Evolutionary conservation across 2,113 vertebrate genomes (phyloP), one percentile per base, ranked within the genome.

Genomic region (Anas platyrhynchos): DNA sequence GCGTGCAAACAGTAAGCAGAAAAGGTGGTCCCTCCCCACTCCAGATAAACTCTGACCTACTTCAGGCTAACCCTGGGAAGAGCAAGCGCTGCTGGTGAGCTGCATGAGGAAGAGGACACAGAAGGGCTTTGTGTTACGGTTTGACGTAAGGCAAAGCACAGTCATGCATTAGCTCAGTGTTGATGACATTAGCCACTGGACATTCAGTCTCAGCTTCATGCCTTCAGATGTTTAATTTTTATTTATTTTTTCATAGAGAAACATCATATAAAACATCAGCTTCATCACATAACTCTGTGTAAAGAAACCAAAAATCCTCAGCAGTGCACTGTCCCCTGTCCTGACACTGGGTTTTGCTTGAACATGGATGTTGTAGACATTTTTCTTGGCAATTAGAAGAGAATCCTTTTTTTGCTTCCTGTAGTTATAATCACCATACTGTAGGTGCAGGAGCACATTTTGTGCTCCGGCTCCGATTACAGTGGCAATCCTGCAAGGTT

Each of bases 11-110:
- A 91, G 36, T 92, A 61, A 76, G 59, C 41, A 90, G 76, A 88
- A 80, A 69, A 94, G 9, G 46, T 41, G 55, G 38, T 58, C 65
- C 50, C 17, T 48, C n/a, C 65, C 44, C 13, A 78, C 55, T n/a
- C 88, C 89, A 89, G 77, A 82, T 76, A 81, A 94, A 92, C 66
- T 93, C 44, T 94, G 74, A 89, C 84, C 81, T 52, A 89, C 18
- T 93, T 87, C 3, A 3, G 44, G 23, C 26, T 91, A 58, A 82
- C 84, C 48, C 61, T 21, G 48, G 52, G 56, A 75, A 73, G 44
- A 66, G 66, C 13, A 38, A 83, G 44, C 50, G n/a, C 50, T 89
- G 23, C 38, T 68, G 63, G 67, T 48, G 23, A 93, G 17, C 55
- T 79, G 83, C 2, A 2, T 67, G 76, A 76, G 48, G 82, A 91